A percentile compares a stretch with the other conserved stretches of the same genome.
Evolutionary conservation across 2,797 vertebrate species (phyloP).

Genomic region (Ctenopoma kingsleyae): DNA sequence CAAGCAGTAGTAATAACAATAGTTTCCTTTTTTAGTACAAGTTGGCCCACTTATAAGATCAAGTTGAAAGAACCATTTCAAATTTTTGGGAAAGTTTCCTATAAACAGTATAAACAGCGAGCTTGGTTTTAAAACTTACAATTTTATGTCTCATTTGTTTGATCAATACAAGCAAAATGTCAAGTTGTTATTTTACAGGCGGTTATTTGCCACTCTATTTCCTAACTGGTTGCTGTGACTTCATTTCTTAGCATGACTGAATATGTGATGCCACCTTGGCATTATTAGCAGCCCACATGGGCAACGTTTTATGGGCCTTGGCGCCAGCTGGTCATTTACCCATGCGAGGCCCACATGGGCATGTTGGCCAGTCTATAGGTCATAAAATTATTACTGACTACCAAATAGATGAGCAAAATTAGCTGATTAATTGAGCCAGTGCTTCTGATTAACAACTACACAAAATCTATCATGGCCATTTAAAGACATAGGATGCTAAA

Average conservation of each 20-base stretch:
- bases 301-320: slow-evolving; percentile 13
- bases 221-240: neutral
- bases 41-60: neutral
- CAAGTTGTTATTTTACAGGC: neutral
- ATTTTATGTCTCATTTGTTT: neutral
- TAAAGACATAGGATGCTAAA: slow-evolving; percentile 11
- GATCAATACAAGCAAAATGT: neutral
- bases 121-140: too few species aligned
- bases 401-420: slow-evolving; percentile 47
- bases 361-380: slow-evolving; percentile 30
- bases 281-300: slow-evolving; percentile 24
- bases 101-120: neutral
- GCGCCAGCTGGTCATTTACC: slow-evolving; percentile 53
- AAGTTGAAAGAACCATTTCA: slow-evolving; percentile 1
- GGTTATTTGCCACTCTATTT: neutral
- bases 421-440: slow-evolving; percentile 26
- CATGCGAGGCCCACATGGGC: slow-evolving; percentile 14
- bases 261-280: slow-evolving; percentile 20
- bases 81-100: neutral
- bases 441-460: slow-evolving; percentile 37
- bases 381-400: slow-evolving; percentile 43
- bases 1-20: neutral
- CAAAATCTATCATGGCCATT: slow-evolving; percentile 14
- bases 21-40: neutral
- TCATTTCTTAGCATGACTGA: slow-evolving; percentile 1